Percentiles rank a stretch among this genome's conserved stretches.
Conservation (phyloP, 2,888 invertebrate genomes). For the Amblyjoppa proteus region DNA sequence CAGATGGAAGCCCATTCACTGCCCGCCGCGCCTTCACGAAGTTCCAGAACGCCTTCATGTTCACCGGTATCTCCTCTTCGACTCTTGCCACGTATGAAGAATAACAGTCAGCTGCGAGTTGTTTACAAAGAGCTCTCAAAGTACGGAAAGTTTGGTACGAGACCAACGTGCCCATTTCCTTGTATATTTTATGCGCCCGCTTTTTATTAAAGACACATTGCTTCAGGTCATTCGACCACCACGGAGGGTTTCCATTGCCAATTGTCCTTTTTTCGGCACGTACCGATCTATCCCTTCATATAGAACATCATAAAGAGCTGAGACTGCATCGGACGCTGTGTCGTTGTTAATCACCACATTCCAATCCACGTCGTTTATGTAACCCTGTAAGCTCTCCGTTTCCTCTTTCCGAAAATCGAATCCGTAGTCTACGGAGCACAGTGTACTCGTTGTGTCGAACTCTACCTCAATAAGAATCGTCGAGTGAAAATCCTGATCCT, state of each 20-base stretch:
- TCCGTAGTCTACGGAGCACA: not conserved
- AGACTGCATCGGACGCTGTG: not conserved
- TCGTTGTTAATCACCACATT: not conserved
- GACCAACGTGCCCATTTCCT: not conserved
- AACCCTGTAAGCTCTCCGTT: not conserved
- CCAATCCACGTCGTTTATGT: not conserved
- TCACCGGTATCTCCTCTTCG: not conserved
- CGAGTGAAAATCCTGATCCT: not conserved
- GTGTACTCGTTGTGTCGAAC: not conserved
- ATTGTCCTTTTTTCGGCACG: not conserved
- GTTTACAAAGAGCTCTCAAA: not conserved
- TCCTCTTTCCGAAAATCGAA: not conserved
- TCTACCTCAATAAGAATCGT: not conserved
- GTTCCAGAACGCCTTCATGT: not conserved
- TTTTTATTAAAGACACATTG: not conserved
- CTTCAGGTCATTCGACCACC: not conserved
- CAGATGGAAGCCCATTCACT: not conserved
- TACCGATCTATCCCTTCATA: not conserved
- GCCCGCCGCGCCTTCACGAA: not conserved
- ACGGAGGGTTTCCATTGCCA: not conserved
- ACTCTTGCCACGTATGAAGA: not conserved
- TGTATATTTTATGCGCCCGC: not conserved
- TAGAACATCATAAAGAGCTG: not conserved
- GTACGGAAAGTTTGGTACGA: not conserved
- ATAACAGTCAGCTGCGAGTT: not conserved